A percentile compares a stretch with the other conserved stretches of the same genome.
Conservation (phyloP, 2,113 vertebrate species). For the Entomyzon cyanotis region DNA sequence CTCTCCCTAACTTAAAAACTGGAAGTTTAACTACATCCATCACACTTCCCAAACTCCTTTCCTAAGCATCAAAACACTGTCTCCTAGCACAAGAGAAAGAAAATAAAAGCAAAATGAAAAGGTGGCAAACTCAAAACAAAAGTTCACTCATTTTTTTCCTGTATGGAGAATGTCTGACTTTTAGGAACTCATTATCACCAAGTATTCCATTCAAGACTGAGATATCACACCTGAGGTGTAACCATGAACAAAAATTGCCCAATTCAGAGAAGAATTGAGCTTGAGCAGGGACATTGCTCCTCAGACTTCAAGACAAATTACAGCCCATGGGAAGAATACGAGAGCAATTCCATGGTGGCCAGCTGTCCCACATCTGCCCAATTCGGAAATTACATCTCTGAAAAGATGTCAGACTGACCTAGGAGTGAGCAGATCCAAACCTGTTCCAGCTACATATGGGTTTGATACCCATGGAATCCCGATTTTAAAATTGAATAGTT, state of each 20-base stretch:
- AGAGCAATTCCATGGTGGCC: not conserved
- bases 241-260: not conserved
- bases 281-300: not conserved
- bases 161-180: not conserved
- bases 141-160: accelerated
- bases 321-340: not conserved
- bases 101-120: not conserved
- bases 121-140: not conserved
- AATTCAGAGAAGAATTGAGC: not conserved
- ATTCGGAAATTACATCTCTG: not conserved
- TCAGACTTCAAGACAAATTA: not conserved
- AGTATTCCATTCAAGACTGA: not conserved
- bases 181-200: not conserved
- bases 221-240: not conserved
- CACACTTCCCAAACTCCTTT: not conserved
- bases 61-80: not conserved
- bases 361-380: not conserved
- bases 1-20: not conserved
- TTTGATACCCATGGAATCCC: not conserved
- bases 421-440: accelerated
- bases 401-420: not conserved
- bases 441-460: not conserved
- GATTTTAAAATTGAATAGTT: not conserved
- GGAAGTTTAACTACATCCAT: not conserved
- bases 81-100: not conserved